Evolutionary conservation across 2,113 vertebrate species (phyloP), one percentile per base, ranked within the genome.

Genomic region (Camelus bactrianus): DNA sequence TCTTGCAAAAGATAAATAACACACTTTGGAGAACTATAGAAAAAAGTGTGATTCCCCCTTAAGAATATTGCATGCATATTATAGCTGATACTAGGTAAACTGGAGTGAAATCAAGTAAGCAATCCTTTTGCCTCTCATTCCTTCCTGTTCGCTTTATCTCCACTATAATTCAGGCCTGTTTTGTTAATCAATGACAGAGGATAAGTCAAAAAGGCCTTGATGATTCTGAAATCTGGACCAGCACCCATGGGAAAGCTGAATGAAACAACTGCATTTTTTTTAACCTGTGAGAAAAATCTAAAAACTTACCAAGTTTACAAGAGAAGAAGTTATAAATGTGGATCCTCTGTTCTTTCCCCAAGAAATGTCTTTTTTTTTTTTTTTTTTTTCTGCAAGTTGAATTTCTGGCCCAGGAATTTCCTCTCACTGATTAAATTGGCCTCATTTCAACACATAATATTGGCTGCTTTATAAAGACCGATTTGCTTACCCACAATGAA

Each of bases 391-490:
- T 80, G 15, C 77, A 30, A 96, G 60, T 58, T 70, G 60, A 76
- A 79, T 94, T 89, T 96, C 81, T 94, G 72, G 56, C 77, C 83
- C n/a, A 70, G 77, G 35, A 48, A 89, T 89, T 96, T 88, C 89
- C 84, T 91, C 83, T 93, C 8, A 5, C 81, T 93, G 79, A 95
- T 93, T 97, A 79, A 77, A 91, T 83, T 96, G 85, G 56, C 52
- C 62, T 93, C 32, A 22, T 88, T 96, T 96, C 72, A 94, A 77
- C 32, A 75, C 22, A 60, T 75, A 73, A 93, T 75, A 79, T 46
- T 87, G 92, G 89, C 67, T 95, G 73, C 77, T 96, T 94, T 58
- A 50, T 89, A 80, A 95, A 96, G 46, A 60, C 75, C n/a, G 80
- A n/a, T 28, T 92, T 90, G 82, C 54, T 95, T 93, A 94, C 46